Percentiles rank a stretch among this genome's conserved stretches.
Conservation (phyloP, 1,140 invertebrate genomes). For the Paraescarpia echinospica region DNA sequence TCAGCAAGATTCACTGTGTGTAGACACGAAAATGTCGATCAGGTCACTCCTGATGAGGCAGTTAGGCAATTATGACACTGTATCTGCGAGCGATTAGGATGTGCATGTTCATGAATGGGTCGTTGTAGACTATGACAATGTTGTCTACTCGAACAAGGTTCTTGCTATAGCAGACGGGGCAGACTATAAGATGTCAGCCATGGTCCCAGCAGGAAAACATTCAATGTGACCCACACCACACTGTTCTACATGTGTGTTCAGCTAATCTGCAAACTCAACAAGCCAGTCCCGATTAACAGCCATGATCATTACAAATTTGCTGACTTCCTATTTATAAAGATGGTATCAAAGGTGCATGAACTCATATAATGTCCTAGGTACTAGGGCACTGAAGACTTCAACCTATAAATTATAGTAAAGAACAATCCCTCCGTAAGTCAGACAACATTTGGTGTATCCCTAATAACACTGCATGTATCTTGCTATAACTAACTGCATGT, state of each 20-base stretch:
- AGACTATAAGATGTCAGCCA: neutral
- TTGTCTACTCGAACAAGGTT: neutral
- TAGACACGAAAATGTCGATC: neutral
- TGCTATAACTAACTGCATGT: too few relatives aligned
- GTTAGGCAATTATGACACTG: neutral
- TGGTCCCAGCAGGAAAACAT: neutral
- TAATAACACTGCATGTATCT: too few relatives aligned
- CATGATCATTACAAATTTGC: neutral
- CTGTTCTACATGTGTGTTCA: neutral
- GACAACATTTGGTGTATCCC: too few relatives aligned
- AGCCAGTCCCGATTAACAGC: neutral
- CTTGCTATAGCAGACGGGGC: neutral
- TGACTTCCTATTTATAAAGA: neutral
- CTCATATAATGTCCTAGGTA: too few relatives aligned
- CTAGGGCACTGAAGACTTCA: too few relatives aligned
- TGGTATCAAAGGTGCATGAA: too few relatives aligned
- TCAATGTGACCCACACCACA: neutral
- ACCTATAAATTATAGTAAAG: too few relatives aligned
- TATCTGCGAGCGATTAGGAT: neutral
- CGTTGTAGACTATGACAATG: neutral
- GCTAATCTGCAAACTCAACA: neutral
- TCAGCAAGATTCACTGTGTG: neutral
- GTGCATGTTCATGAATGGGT: neutral
- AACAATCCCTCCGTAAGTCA: too few relatives aligned
- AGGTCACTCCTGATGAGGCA: neutral